A percentile compares a stretch with the other conserved stretches of the same genome.
Conservation (phyloP, 92 coral and sea anemone species). For the Paramuricea clavata region DNA sequence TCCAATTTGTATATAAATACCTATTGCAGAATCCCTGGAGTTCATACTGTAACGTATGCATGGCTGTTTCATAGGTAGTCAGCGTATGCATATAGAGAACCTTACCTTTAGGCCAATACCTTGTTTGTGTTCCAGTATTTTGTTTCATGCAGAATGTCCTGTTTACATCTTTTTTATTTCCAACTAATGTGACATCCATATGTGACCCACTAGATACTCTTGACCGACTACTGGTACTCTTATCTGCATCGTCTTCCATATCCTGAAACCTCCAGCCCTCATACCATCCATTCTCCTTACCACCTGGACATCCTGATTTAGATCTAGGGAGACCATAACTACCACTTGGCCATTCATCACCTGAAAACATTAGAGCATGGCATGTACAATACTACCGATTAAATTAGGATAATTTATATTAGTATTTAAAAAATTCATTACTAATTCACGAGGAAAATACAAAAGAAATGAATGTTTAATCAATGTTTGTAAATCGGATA, state of each 20-base stretch:
- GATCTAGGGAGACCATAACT: conserved; percentile 33
- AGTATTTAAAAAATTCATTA: too few relatives aligned
- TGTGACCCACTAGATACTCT: neutral
- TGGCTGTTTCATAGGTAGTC: neutral
- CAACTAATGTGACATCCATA: conserved; percentile 17
- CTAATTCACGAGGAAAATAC: too few relatives aligned
- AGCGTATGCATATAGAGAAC: neutral
- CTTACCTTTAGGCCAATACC: conserved; percentile 26
- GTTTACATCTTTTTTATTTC: neutral
- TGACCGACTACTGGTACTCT: neutral
- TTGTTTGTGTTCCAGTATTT: neutral
- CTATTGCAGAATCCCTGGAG: too few relatives aligned
- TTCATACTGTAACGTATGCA: too few relatives aligned
- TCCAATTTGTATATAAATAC: too few relatives aligned
- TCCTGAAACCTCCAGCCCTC: conserved; percentile 28
- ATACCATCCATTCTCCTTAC: neutral
- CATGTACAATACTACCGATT: too few relatives aligned
- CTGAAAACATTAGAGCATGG: too few relatives aligned
- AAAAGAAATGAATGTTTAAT: too few relatives aligned
- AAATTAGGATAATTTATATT: too few relatives aligned
- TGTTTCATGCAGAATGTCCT: conserved; percentile 21
- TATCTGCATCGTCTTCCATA: conserved; percentile 10
- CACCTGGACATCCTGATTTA: conserved; percentile 22
- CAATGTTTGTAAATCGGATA: too few relatives aligned
- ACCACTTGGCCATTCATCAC: conserved; percentile 27